Percentiles rank a stretch among this genome's conserved stretches.
phyloP scores from a whole-genome alignment of 2,113 vertebrate genomes.

The Platycercus adscitus region DNA sequence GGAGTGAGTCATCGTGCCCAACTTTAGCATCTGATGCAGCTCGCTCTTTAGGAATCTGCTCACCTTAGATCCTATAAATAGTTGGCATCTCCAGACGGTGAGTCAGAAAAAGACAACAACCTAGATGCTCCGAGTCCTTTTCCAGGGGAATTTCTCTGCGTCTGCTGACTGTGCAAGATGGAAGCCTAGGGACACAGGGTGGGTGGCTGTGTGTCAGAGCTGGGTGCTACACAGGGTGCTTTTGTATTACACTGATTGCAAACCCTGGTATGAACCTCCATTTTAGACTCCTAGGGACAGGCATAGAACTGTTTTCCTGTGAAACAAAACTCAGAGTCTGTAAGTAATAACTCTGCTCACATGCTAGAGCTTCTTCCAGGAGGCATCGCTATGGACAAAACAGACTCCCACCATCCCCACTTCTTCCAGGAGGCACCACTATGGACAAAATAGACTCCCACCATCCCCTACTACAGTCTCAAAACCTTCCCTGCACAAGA shows the following conservation, averaged over 20 bases:
- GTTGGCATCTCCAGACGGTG: not conserved
- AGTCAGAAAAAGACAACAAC: not conserved
- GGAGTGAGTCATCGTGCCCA: not conserved
- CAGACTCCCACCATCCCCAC: not conserved
- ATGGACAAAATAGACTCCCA: not conserved
- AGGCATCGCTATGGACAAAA: not conserved
- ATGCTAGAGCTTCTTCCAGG: not conserved
- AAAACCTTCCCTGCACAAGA: not conserved
- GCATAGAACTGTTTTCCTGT: not conserved
- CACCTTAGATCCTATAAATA: conserved; percentile 34
- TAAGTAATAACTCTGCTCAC: not conserved
- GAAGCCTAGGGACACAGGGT: not conserved
- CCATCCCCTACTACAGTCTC: not conserved
- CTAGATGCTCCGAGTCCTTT: not conserved
- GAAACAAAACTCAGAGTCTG: not conserved
- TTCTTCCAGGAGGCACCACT: not conserved
- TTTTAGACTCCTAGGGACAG: not conserved
- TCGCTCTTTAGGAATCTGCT: conserved; percentile 23
- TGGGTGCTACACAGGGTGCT: rapidly evolving
- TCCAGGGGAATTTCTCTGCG: not conserved
- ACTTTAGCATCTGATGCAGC: not conserved
- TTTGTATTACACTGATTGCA: rapidly evolving
- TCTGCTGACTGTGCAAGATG: not conserved
- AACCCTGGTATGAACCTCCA: not conserved
- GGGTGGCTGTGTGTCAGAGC: not conserved